phyloP scores from a whole-genome alignment of 2,888 invertebrate species.

The Bombylius discolor region DNA sequence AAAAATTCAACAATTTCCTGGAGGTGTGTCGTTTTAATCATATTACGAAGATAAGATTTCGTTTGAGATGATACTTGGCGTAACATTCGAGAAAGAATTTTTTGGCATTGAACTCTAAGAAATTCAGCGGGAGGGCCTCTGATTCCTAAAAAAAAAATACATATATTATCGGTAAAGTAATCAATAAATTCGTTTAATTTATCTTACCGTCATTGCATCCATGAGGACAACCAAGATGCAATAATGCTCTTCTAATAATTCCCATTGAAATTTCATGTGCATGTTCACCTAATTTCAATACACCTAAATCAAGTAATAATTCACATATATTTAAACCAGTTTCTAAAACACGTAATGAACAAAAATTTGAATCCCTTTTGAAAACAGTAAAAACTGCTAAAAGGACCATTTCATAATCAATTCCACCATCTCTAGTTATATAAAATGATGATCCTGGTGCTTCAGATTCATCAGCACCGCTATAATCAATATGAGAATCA shows the following conservation, averaged over 20 bases:
- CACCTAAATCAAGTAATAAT: constrained; percentile 79
- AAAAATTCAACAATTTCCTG: constrained; percentile 83
- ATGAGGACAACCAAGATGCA: constrained; percentile 87
- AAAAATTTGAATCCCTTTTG: constrained; percentile 68
- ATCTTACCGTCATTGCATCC: constrained; percentile 66
- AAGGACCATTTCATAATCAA: constrained; percentile 75
- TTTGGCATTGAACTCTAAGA: constrained; percentile 74
- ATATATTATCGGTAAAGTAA: neutral
- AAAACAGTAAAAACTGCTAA: constrained; percentile 80
- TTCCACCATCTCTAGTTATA: constrained; percentile 88
- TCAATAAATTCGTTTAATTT: constrained; percentile 25
- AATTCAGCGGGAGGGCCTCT: constrained; percentile 83
- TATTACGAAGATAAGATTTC: constrained; percentile 47
- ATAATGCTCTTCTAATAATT: constrained; percentile 41
- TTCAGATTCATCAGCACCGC: constrained; percentile 73
- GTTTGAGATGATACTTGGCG: constrained; percentile 45
- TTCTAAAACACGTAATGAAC: constrained; percentile 81
- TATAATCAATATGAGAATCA: constrained; percentile 82
- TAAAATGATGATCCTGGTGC: constrained; percentile 81
- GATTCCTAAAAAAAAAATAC: constrained; percentile 32
- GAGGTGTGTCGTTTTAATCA: constrained; percentile 64
- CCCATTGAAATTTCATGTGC: constrained; percentile 37
- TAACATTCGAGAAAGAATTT: constrained; percentile 61
- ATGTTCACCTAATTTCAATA: constrained; percentile 47
- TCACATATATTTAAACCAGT: constrained; percentile 86